Evolutionary conservation across 2,797 vertebrate genomes (phyloP).

Genomic region (Pangasius macronema): DNA sequence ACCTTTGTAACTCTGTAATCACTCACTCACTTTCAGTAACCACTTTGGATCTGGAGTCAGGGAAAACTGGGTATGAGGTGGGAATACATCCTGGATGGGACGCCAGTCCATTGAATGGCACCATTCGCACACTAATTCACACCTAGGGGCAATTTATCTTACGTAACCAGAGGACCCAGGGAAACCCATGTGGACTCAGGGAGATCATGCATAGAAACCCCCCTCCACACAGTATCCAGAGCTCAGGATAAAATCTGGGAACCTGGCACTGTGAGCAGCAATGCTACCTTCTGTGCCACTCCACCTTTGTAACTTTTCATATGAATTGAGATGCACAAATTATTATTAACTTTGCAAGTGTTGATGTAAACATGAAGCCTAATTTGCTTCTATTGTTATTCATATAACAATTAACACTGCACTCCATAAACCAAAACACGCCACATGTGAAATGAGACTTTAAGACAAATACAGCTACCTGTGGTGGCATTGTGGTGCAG

Average conservation of each 20-base stretch:
- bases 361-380: background rate
- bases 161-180: background rate
- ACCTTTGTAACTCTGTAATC: background rate
- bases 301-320: background rate
- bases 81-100: background rate
- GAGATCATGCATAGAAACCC: background rate
- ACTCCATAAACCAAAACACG: background rate
- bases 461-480: background rate
- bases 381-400: background rate
- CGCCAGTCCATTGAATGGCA: background rate
- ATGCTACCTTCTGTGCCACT: background rate
- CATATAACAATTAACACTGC: background rate
- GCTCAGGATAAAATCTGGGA: background rate
- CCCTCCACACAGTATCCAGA: background rate
- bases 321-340: background rate
- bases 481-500: background rate
- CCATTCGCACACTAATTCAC: background rate
- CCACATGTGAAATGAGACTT: background rate
- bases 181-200: background rate
- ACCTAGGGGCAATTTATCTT: background rate
- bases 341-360: background rate
- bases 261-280: background rate
- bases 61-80: background rate
- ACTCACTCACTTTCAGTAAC: background rate
- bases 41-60: background rate